A percentile compares a stretch with the other conserved stretches of the same genome.
These are phyloP conservation scores for Coregonus suidteri DNA, from an alignment of 2,797 vertebrate species.

Conservation along the genomic window DNA sequence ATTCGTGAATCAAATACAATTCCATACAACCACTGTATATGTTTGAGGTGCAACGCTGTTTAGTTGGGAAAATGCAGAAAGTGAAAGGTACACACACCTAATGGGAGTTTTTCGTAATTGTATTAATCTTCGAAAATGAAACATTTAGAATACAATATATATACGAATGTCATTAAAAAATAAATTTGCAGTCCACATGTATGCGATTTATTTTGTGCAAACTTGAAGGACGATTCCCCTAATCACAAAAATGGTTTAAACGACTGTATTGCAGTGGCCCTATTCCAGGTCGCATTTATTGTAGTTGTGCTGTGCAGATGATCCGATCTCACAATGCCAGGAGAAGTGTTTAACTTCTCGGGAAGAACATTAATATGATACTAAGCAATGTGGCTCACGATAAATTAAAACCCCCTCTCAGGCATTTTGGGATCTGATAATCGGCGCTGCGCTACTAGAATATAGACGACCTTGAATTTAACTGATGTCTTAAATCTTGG, in stretches of 20 bases:
- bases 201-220: background rate
- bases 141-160: background rate
- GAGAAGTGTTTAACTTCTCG: background rate
- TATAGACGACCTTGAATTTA: background rate
- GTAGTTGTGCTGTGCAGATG: no score
- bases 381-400: background rate
- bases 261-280: background rate
- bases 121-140: background rate
- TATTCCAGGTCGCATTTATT: background rate
- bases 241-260: conserved; percentile 20
- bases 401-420: background rate
- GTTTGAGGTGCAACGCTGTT: conserved; percentile 36
- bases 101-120: background rate
- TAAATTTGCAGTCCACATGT: background rate
- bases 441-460: background rate
- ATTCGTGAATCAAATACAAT: background rate
- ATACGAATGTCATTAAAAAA: background rate
- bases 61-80: conserved; percentile 48
- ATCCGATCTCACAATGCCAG: no score
- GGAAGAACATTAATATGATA: background rate
- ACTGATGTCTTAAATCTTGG: conserved; percentile 27
- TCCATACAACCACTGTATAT: background rate
- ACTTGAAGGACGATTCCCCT: background rate
- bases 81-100: background rate
- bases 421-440: background rate